Evolutionary conservation across 1,140 invertebrate species (phyloP).

Genomic region (Drosophila lowei): DNA sequence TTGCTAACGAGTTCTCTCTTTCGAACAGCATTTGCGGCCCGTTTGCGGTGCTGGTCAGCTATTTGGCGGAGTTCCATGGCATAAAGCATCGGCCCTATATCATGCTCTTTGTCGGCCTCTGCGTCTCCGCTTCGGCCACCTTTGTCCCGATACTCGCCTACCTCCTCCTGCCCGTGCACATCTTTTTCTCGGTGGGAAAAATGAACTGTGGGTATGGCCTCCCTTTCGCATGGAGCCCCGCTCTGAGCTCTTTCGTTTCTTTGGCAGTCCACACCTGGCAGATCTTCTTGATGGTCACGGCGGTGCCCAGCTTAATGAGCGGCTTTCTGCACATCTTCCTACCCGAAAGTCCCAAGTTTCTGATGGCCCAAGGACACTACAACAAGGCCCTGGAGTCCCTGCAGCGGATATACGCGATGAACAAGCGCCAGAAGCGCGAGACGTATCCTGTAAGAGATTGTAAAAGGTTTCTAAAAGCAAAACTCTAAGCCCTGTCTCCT

Average conservation of each 20-base stretch:
- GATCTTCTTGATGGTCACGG: slow-evolving; percentile 87
- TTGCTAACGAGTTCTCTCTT: slow-evolving; percentile 1
- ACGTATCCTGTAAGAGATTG: slow-evolving; percentile 85
- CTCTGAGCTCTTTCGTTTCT: not conserved
- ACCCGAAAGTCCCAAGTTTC: slow-evolving; percentile 92
- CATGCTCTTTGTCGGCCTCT: slow-evolving; percentile 86
- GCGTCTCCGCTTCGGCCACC: slow-evolving; percentile 84
- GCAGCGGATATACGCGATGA: slow-evolving; percentile 78
- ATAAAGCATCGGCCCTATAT: slow-evolving; percentile 86
- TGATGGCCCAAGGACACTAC: slow-evolving; percentile 88
- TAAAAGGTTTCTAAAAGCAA: too few relatives aligned
- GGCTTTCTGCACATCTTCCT: slow-evolving; percentile 87
- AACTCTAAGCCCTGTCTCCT: too few relatives aligned
- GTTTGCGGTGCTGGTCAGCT: slow-evolving; percentile 87
- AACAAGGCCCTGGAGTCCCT: slow-evolving; percentile 84
- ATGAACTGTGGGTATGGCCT: slow-evolving; percentile 40
- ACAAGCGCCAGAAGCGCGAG: slow-evolving; percentile 86
- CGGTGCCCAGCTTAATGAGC: slow-evolving; percentile 87
- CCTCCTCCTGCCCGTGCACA: slow-evolving; percentile 83
- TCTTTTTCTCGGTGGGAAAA: slow-evolving; percentile 41
- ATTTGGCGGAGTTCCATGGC: slow-evolving; percentile 88
- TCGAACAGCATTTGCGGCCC: slow-evolving; percentile 87
- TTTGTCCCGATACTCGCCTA: slow-evolving; percentile 85
- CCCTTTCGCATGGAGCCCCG: too few relatives aligned
- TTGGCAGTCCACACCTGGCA: slow-evolving; percentile 89